Evolutionary conservation across 2,888 invertebrate genomes (phyloP), one percentile per base, ranked within the genome.

Genomic region (Cataglyphis albicans): DNA sequence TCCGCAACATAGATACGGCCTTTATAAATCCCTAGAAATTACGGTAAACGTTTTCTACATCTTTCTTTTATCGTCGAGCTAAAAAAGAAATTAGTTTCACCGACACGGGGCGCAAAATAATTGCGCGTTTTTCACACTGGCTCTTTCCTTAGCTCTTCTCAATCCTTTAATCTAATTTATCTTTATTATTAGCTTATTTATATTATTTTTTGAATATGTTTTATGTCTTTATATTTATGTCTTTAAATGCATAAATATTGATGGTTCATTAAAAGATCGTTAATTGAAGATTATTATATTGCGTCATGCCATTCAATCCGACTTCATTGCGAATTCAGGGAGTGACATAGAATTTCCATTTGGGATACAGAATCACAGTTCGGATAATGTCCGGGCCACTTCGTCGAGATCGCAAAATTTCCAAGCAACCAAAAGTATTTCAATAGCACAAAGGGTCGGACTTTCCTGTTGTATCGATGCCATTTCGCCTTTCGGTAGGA

Each of bases 201-300:
- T 12, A 57, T n/a, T 35, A 32, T 38, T 35, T 35, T 38, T 35
- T 35, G 1, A 38, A 59, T 25, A 6, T 0, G 29, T 29, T 29
- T 29, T 2, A 29, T 29, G 29, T 29, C 2, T 29, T 29, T 29
- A 29, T 29, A 29, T 29, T 29, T 29, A 29, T 29, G 25, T 6
- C 38, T 29, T 72, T 38, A 57, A 72, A 72, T 35, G 25, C 18
- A 72, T 57, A 72, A 72, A 72, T 72, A 57, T 72, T 38, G 38
- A 57, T 57, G 15, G 0, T 5, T 32, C 25, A 59, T 38, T 72
- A 38, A 59, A 72, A 38, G 38, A 12, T 18, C 18, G 18, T 72
- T 72, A 59, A 72, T 57, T 59, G 72, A 57, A 59, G 25, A 57
- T 72, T 70, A 55, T n/a, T 57, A 52, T 18, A 55, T 72, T 18